Percentiles rank a stretch among this genome's conserved stretches.
phyloP scores from a whole-genome alignment of 2,888 invertebrate genomes.

The Dendrolimus pini region DNA sequence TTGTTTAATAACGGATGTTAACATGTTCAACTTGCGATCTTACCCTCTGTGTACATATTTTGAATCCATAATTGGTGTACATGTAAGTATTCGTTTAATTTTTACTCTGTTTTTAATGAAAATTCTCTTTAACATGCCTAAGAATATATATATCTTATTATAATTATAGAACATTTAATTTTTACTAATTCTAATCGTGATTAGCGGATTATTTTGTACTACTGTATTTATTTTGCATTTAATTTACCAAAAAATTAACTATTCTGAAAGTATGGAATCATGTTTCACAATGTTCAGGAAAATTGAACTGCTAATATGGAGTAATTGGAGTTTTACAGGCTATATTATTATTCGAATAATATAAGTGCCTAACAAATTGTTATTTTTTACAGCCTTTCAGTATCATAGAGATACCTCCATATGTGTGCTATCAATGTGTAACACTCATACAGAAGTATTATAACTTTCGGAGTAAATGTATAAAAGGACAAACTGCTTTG shows the following conservation, averaged over 20 bases:
- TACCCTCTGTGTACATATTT: slow-evolving; percentile 46
- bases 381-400: slow-evolving; percentile 28
- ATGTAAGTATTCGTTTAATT: slow-evolving; percentile 33
- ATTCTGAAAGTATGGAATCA: too few species aligned
- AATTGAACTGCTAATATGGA: too few species aligned
- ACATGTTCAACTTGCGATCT: slow-evolving; percentile 39
- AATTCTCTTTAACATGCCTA: too few species aligned
- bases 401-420: slow-evolving; percentile 23
- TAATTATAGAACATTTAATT: too few species aligned
- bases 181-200: too few species aligned
- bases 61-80: slow-evolving; percentile 39
- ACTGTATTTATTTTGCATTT: too few species aligned
- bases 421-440: slow-evolving; percentile 52
- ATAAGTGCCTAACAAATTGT: background rate
- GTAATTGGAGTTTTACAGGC: too few species aligned
- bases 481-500: slow-evolving; percentile 38
- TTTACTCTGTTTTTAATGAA: too few species aligned
- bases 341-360: background rate
- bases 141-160: too few species aligned
- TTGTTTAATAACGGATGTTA: slow-evolving; percentile 48
- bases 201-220: too few species aligned
- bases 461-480: slow-evolving; percentile 45
- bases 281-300: too few species aligned
- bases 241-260: too few species aligned
- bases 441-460: slow-evolving; percentile 43